phyloP scores from a whole-genome alignment of 2,113 vertebrate species.

The Gorilla gorilla region DNA sequence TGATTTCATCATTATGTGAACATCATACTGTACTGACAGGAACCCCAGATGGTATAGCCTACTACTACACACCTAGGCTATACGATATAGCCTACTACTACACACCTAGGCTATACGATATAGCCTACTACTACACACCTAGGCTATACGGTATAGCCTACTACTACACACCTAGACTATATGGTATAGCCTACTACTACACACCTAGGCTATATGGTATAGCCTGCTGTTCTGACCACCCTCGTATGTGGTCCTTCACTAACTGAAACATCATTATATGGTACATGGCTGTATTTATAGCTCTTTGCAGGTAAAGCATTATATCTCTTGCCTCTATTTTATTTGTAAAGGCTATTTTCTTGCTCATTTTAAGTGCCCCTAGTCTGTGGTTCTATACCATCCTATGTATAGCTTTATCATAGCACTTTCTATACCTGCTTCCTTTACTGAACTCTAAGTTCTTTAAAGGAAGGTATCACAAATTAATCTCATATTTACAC shows the following conservation, averaged over 20 bases:
- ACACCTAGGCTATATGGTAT: not conserved
- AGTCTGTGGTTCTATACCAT: not conserved
- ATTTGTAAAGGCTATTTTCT: not conserved
- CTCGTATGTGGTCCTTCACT: not conserved
- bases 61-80: not conserved
- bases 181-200: not conserved
- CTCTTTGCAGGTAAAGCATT: not conserved
- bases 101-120: not conserved
- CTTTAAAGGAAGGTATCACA: not conserved
- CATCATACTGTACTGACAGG: not conserved
- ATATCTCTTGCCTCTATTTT: not conserved
- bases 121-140: not conserved
- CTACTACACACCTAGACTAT: not conserved
- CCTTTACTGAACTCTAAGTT: not conserved
- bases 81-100: not conserved
- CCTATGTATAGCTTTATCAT: not conserved
- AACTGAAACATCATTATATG: not conserved
- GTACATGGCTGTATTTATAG: not conserved
- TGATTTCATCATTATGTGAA: not conserved
- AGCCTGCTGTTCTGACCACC: not conserved
- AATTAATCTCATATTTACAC: not conserved
- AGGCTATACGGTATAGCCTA: not conserved
- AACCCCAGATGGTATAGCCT: not conserved
- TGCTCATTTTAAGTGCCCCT: not conserved
- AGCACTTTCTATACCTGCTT: not conserved